These are phyloP conservation scores for Ictalurus furcatus DNA, from an alignment of 2,113 vertebrate genomes.

Conservation along the genomic window DNA sequence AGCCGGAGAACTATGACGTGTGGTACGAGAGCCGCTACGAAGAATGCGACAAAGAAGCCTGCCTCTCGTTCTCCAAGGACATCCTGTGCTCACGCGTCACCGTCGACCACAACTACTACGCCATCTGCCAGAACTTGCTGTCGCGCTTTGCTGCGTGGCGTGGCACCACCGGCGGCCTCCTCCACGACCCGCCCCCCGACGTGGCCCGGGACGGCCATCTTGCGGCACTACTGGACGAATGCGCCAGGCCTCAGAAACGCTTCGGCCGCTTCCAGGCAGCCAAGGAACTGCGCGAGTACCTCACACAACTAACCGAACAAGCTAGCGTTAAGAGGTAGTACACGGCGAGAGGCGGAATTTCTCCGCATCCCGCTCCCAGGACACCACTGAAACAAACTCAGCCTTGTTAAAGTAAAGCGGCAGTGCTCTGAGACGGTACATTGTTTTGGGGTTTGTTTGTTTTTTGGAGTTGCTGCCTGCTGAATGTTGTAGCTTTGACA, in stretches of 20 bases:
- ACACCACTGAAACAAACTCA: not conserved
- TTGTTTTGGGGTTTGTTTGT: not conserved
- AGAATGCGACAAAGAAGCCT: conserved; percentile 96
- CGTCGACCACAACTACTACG: conserved; percentile 99
- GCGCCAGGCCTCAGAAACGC: conserved; percentile 90
- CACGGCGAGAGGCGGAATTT: not conserved
- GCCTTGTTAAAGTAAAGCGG: not conserved
- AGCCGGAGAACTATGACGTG: conserved; percentile 94
- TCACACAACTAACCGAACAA: conserved; percentile 77
- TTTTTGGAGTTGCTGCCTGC: conserved; percentile 13
- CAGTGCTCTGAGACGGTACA: not conserved
- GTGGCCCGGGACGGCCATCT: conserved; percentile 91
- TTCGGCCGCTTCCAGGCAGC: conserved; percentile 92
- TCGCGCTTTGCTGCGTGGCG: conserved; percentile 93
- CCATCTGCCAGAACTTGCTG: conserved; percentile 95
- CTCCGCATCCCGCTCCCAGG: not conserved
- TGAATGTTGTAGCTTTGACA: conserved; percentile 32
- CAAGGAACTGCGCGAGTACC: conserved; percentile 90
- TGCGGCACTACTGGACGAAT: conserved; percentile 90
- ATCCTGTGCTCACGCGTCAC: conserved; percentile 91
- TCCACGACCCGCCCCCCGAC: conserved; percentile 89
- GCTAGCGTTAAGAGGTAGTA: conserved; percentile 51
- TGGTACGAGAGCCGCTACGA: conserved; percentile 99
- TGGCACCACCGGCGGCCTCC: conserved; percentile 93
- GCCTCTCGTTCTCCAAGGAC: conserved; percentile 97